phyloP scores from a whole-genome alignment of 92 coral and sea anemone species.

The Zoanthus gigantus region DNA sequence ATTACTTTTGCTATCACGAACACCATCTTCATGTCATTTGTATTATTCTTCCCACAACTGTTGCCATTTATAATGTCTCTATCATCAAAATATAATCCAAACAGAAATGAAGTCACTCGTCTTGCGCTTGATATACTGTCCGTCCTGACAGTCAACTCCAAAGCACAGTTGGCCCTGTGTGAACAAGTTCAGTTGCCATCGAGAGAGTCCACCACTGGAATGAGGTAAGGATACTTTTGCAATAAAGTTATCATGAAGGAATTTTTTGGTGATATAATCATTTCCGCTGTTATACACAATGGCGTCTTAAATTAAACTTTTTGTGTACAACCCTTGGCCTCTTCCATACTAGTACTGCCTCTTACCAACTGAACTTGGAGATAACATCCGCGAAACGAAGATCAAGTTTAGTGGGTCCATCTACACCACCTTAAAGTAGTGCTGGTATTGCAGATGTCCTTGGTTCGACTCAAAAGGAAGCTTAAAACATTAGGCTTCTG shows the following conservation, averaged over 20 bases:
- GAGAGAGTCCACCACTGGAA: slow-evolving; percentile 83
- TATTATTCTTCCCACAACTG: not conserved
- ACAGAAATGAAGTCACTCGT: slow-evolving; percentile 87
- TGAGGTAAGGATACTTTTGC: slow-evolving; percentile 65
- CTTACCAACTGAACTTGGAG: no score
- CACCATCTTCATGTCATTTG: not conserved
- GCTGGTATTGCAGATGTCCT: no score
- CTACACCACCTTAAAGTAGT: no score
- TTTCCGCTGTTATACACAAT: no score
- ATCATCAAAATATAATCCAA: not conserved
- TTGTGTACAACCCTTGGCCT: no score
- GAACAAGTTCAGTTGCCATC: slow-evolving; percentile 82
- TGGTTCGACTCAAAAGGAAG: no score
- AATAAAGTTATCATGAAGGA: not conserved
- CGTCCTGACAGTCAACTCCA: slow-evolving; percentile 84
- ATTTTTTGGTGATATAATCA: no score
- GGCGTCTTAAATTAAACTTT: no score
- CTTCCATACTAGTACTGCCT: no score
- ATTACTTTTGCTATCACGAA: not conserved
- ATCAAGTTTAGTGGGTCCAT: no score
- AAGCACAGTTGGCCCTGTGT: slow-evolving; percentile 82
- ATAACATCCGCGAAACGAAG: no score
- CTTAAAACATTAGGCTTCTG: no score
- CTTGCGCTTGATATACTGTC: slow-evolving; percentile 86
- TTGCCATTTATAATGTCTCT: not conserved